These are phyloP conservation scores for Drosophila leonis DNA, from an alignment of 2,888 invertebrate species.

Conservation along the genomic window DNA sequence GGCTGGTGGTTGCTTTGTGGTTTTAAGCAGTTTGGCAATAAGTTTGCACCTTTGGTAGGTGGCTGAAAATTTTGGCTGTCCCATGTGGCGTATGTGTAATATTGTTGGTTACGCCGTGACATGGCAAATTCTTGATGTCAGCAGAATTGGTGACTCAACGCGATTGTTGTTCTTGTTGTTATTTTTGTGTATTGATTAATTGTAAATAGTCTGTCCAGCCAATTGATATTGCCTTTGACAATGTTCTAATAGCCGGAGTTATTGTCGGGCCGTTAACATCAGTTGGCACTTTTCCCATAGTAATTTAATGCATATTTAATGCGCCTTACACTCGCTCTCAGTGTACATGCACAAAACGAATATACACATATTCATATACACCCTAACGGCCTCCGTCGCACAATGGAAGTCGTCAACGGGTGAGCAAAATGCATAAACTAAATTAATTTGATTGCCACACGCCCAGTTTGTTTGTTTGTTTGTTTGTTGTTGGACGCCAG, in stretches of 20 bases:
- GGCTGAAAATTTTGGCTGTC: conserved; percentile 45
- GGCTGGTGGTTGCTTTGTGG: conserved; percentile 26
- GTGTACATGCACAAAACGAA: conserved; percentile 11
- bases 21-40: conserved; percentile 38
- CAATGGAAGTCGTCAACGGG: conserved; percentile 4
- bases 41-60: conserved; percentile 38
- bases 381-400: not conserved
- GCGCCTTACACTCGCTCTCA: conserved; percentile 38
- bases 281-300: conserved; percentile 61
- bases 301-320: conserved; percentile 74
- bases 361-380: not conserved
- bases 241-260: conserved; percentile 45
- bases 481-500: conserved; percentile 5
- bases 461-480: conserved; percentile 31
- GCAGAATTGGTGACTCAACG: conserved; percentile 43
- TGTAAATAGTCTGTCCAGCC: conserved; percentile 31
- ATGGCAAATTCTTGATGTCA: conserved; percentile 47
- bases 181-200: conserved; percentile 53
- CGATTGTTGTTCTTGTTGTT: not conserved
- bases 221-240: conserved; percentile 19
- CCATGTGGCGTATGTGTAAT: conserved; percentile 52
- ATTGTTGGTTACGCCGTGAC: conserved; percentile 39
- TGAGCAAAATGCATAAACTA: conserved; percentile 56
- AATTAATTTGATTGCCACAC: conserved; percentile 65
- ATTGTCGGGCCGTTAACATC: conserved; percentile 51